phyloP scores from a whole-genome alignment of 2,113 vertebrate genomes.

The Lepisosteus oculatus region DNA sequence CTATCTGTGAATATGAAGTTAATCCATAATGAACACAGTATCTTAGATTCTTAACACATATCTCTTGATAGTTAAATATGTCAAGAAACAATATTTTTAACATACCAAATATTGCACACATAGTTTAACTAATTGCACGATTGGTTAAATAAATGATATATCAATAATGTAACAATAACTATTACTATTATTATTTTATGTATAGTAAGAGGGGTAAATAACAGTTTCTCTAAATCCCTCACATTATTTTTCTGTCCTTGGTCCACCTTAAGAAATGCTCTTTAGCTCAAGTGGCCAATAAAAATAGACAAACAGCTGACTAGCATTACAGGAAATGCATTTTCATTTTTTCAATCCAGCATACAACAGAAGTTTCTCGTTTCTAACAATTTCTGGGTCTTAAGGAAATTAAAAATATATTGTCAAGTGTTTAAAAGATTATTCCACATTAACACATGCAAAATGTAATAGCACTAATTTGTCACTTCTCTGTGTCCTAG shows the following conservation, averaged over 20 bases:
- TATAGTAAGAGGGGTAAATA: too few species aligned
- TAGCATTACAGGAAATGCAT: slow-evolving; percentile 23
- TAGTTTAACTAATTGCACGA: too few species aligned
- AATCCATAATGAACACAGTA: too few species aligned
- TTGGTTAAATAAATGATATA: too few species aligned
- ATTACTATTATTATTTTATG: too few species aligned
- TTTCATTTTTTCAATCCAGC: neutral
- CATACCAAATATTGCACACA: too few species aligned
- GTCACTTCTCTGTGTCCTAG: slow-evolving; percentile 6
- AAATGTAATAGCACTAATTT: neutral
- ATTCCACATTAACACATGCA: slow-evolving; percentile 16
- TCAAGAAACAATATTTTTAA: too few species aligned
- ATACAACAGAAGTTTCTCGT: neutral
- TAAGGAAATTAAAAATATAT: neutral
- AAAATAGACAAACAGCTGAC: neutral
- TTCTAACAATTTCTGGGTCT: slow-evolving; percentile 9
- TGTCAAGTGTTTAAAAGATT: neutral
- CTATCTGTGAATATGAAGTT: too few species aligned
- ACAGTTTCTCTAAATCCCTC: too few species aligned
- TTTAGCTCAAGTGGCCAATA: slow-evolving; percentile 16
- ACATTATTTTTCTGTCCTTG: slow-evolving; percentile 1
- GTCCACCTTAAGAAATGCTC: slow-evolving; percentile 28
- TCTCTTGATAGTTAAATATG: too few species aligned
- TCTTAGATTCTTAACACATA: too few species aligned
- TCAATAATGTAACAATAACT: too few species aligned